Percentiles rank a stretch among this genome's conserved stretches.
Evolutionary conservation across 35 echinoderm and acorn worm genomes (phyloP).

Genomic region (Strongylocentrotus purpuratus): DNA sequence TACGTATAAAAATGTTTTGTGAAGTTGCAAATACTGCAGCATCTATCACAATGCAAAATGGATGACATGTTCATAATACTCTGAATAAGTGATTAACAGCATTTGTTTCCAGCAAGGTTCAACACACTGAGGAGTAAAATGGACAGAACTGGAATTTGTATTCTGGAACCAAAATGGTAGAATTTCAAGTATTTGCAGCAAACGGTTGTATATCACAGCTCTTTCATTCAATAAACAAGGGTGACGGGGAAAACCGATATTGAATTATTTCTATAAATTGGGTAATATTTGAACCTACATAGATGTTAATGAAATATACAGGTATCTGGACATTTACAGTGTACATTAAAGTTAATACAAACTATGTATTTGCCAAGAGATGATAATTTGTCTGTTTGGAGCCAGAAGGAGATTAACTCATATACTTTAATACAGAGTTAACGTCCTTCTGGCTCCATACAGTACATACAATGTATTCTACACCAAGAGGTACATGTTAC

Average conservation of each 20-base stretch:
- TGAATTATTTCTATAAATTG: too few species aligned
- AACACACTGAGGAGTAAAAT: neutral
- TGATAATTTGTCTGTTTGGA: too few species aligned
- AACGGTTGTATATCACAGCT: neutral
- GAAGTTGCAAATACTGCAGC: constrained; percentile 16
- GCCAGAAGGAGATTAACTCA: too few species aligned
- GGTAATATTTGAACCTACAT: too few species aligned
- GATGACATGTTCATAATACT: constrained; percentile 12
- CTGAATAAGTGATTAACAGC: constrained; percentile 11
- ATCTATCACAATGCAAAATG: neutral
- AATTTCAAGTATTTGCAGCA: neutral
- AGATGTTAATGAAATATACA: neutral
- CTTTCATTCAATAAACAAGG: neutral
- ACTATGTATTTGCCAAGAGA: too few species aligned
- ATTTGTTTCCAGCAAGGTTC: neutral
- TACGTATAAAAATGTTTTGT: neutral
- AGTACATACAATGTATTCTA: neutral
- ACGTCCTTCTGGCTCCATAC: too few species aligned
- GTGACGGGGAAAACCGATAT: neutral
- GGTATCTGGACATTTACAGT: neutral
- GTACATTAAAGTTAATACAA: neutral
- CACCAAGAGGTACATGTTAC: neutral
- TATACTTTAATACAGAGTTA: too few species aligned
- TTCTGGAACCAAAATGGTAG: neutral
- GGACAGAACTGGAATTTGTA: neutral